Base-by-base conservation (phyloP, 2,888 invertebrate genomes). In the Caenorhabditis sp. region DNA sequence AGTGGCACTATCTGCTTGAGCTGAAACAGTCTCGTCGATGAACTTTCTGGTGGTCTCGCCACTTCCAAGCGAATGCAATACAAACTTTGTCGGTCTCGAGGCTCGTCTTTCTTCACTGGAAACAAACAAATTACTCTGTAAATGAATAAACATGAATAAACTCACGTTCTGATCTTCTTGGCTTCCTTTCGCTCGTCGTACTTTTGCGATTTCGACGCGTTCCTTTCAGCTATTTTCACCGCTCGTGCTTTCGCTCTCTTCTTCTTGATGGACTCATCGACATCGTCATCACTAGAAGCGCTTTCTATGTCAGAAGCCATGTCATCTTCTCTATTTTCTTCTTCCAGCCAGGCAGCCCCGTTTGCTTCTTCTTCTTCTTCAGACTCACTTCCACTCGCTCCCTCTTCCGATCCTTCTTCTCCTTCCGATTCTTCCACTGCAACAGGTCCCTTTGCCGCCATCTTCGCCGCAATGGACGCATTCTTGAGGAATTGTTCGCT, bases 1-100 rank as follows among this genome's bases (percentile, higher is more conserved):
- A n/a, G 11, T 45, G 5, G 13, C 27, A 20, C 7, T 20, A 58
- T 58, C 22, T 3, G 46, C 15, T 15, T 37, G 46, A 24, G 37
- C n/a, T 0, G 50, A 63, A 1, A 76, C 56, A 9, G 62, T 70
- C 32, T 78, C 81, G 48, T 82, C 82, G 3, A 80, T 55, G 66
- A 75, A 83, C 45, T 82, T 82, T 11, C 75, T 63, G 8, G 78
- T 80, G 0, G 79, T 79, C 39, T 83, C 83, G n/a, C 77, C 81
- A 15, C 27, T 58, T 45, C 59, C 77, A 22, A 83, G 48, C 13
- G 79, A 78, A 39, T 82, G 79, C 1, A 83, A 76, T 1, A 78
- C 76, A 55, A 83, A 83, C 22, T 76, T 79, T 9, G 78, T 77
- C 4, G 80, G 82, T 43, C 79, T 82, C 2, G 74, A 39, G 4